These are phyloP conservation scores for Phenganax subtilis DNA, from an alignment of 92 coral and sea anemone species.

Conservation along the genomic window DNA sequence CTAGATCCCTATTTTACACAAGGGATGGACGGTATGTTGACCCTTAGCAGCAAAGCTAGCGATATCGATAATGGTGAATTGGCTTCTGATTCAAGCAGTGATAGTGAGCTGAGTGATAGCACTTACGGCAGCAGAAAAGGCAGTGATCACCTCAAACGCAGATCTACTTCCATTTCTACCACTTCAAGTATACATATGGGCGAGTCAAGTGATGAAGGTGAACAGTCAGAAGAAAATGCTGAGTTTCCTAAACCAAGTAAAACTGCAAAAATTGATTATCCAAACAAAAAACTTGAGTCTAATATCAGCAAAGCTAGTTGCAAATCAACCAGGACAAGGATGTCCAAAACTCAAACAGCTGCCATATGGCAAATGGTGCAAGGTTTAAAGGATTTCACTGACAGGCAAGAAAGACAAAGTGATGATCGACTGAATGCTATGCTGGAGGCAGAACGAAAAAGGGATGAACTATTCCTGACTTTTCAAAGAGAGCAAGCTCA, in stretches of 20 bases:
- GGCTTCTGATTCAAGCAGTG: neutral
- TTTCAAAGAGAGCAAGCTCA: conserved; percentile 52
- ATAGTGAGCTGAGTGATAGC: neutral
- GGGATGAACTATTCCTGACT: conserved; percentile 34
- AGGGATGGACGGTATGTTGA: conserved; percentile 29
- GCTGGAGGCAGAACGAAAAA: conserved; percentile 34
- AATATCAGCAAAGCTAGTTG: neutral
- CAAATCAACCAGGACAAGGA: conserved; percentile 8
- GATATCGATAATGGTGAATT: conserved; percentile 9
- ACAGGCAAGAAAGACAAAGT: conserved; percentile 34
- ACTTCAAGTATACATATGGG: neutral
- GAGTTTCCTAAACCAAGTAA: neutral
- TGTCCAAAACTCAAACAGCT: conserved; percentile 46
- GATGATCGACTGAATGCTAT: conserved; percentile 24
- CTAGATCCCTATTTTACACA: conserved; percentile 30
- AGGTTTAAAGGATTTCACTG: conserved; percentile 19
- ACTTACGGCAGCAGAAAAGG: no score
- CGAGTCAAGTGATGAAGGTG: neutral
- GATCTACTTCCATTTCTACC: no score
- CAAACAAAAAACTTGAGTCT: neutral
- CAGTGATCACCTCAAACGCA: no score
- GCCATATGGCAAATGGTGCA: conserved; percentile 48
- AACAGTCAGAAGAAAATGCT: neutral
- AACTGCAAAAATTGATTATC: neutral
- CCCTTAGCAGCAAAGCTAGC: conserved; percentile 31